phyloP scores from a whole-genome alignment of 2,113 vertebrate genomes.

The Zosterops borbonicus region DNA sequence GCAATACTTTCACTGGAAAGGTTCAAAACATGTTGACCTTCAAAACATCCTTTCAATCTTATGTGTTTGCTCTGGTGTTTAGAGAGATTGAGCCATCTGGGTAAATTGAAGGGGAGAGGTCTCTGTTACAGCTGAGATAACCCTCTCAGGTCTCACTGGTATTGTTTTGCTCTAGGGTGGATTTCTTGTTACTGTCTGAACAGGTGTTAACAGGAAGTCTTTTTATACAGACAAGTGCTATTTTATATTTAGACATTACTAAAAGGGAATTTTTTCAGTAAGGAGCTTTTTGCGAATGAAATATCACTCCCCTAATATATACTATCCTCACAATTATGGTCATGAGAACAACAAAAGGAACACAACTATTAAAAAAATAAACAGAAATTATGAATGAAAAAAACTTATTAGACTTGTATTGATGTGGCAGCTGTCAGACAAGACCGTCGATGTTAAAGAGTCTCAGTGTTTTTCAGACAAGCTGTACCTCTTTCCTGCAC shows the following conservation, averaged over 20 bases:
- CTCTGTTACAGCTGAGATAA: not conserved
- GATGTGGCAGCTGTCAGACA: not conserved
- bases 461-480: not conserved
- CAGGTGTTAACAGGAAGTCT: not conserved
- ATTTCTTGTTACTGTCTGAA: not conserved
- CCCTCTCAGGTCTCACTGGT: not conserved
- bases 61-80: not conserved
- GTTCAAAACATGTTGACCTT: not conserved
- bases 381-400: not conserved
- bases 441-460: rapidly evolving
- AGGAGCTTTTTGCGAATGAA: not conserved
- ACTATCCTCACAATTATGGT: not conserved
- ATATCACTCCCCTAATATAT: not conserved
- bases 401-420: not conserved
- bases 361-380: not conserved
- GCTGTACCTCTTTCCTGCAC: not conserved
- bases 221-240: not conserved
- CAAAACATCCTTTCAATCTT: not conserved
- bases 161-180: not conserved
- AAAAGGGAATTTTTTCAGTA: not conserved
- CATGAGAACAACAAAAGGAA: not conserved
- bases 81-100: not conserved
- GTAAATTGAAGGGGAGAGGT: not conserved
- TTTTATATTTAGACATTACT: not conserved
- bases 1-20: not conserved